A percentile compares a stretch with the other conserved stretches of the same genome.
Conservation (phyloP, 2,888 invertebrate genomes). For the Mantis religiosa region DNA sequence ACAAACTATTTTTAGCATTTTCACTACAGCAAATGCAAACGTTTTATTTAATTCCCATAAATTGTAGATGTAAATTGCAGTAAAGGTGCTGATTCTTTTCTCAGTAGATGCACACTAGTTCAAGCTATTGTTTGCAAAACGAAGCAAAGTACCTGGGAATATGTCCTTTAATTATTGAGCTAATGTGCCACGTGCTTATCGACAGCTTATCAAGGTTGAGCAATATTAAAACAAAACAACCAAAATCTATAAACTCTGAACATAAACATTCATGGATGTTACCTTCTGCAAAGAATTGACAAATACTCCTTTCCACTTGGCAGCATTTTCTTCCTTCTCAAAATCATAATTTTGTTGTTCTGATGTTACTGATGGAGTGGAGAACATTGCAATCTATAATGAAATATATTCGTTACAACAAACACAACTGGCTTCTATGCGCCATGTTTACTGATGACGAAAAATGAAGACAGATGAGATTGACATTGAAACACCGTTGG, state of each 20-base stretch:
- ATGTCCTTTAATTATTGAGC: not conserved
- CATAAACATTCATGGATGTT: constrained; percentile 30
- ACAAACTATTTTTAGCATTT: too few species aligned
- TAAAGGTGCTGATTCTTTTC: too few species aligned
- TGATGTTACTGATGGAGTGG: constrained; percentile 32
- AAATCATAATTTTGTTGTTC: constrained; percentile 64
- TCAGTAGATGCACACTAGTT: too few species aligned
- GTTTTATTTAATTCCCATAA: too few species aligned
- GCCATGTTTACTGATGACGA: constrained; percentile 32
- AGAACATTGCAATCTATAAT: constrained; percentile 32
- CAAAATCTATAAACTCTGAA: not conserved
- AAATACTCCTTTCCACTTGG: constrained; percentile 90
- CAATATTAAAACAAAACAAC: not conserved
- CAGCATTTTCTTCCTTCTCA: constrained; percentile 80
- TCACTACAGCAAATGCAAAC: too few species aligned
- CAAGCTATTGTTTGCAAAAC: too few species aligned
- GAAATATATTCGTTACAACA: constrained; percentile 22
- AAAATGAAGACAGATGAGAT: constrained; percentile 26
- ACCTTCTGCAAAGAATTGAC: constrained; percentile 84
- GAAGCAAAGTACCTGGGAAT: not conserved
- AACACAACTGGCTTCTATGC: constrained; percentile 29
- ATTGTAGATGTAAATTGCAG: too few species aligned
- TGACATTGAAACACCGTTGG: constrained; percentile 24
- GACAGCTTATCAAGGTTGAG: not conserved
- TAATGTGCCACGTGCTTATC: not conserved